Conservation (phyloP, 2,113 vertebrate species). For the Leptobrachium ailaonicum region DNA sequence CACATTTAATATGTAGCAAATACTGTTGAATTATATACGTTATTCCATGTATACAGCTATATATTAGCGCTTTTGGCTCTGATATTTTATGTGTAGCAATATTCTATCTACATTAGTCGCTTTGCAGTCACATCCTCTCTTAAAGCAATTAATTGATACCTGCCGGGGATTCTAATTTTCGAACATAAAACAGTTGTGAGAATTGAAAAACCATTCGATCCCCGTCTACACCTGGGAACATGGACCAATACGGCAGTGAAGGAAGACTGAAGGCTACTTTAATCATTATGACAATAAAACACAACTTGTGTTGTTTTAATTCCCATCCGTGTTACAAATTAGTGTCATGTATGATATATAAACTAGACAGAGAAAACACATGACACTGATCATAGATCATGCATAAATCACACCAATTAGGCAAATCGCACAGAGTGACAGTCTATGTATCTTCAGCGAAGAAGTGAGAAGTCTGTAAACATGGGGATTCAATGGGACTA, state of each 20-base stretch:
- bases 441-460: not conserved
- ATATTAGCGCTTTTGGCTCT: no score
- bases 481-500: not conserved
- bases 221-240: not conserved
- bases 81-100: no score
- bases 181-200: not conserved
- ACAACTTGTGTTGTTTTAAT: not conserved
- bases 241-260: not conserved
- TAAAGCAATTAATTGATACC: no score
- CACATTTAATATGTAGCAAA: no score
- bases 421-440: not conserved
- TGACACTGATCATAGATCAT: constrained; percentile 1
- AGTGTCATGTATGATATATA: constrained; percentile 1
- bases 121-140: no score
- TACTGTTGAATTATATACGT: no score
- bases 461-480: not conserved
- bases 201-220: not conserved
- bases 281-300: constrained; percentile 3
- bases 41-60: no score
- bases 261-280: not conserved
- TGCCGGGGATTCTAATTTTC: not conserved
- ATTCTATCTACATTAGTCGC: no score
- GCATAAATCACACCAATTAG: constrained; percentile 4
- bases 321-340: not conserved
- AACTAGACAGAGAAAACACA: not conserved